Base-by-base conservation (phyloP, 1,140 invertebrate species). In the Zaprionus taronus region DNA sequence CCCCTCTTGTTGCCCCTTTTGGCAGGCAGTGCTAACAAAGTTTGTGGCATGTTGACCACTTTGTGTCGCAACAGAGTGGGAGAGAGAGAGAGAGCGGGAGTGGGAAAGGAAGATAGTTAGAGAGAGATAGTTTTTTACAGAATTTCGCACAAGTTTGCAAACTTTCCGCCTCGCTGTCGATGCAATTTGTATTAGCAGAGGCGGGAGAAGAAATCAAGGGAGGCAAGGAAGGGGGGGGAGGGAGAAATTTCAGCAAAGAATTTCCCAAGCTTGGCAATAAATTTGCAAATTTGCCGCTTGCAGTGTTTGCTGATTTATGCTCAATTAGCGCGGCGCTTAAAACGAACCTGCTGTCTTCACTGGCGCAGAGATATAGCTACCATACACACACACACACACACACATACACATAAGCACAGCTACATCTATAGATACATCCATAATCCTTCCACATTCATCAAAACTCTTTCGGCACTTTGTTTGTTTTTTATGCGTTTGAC, bases 21-120 rank as follows among this genome's bases (percentile, higher is more conserved):
- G 79, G 72, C 83, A 82, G 65, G 67, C 44, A 56, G 47, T 61
- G 74, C 63, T 72, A 70, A 89, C 87, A 87, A 89, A 83, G 85
- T 89, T 89, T 83, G 84, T 83, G 84, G 84, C 84, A 89, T 89
- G 84, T 89, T 89, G 84, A 89, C 84, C 84, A 89, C 84, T 89
- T 89, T 89, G 84, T 90, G 81, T 81, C 75, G 77, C 68, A 36
- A 79, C 56, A 76, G 77, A 41, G 38, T 0, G 38, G 2, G 38
- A n/a, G 5, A 41, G 38, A n/a, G 5, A n/a, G 5, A 41, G 15
- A 41, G 5, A 41, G 36, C 4, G 9, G 4, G 36, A 14, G 36
- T 5, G 14, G 15, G 5, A 41, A 5, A 41, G 38, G 5, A 15
- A 17, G 41, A 2, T 5, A 5, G 41, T 11, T 34, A 34, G 31